Evolutionary conservation across 2,113 vertebrate species (phyloP).

Genomic region (Coracopsis vasa): DNA sequence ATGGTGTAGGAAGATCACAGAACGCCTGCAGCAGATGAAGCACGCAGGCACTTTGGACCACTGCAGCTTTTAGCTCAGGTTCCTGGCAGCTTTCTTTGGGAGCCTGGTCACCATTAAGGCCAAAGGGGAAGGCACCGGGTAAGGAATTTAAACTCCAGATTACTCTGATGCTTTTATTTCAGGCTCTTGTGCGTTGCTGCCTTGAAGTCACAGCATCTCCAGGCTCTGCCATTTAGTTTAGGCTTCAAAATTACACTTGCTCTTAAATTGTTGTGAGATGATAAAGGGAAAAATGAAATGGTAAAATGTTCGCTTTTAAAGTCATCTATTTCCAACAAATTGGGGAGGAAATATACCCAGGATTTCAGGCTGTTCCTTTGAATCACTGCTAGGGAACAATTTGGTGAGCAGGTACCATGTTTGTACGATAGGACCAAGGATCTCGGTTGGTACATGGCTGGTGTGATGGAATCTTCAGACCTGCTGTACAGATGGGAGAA

Average conservation of each 20-base stretch:
- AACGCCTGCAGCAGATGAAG: not conserved
- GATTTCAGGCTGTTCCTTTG: not conserved
- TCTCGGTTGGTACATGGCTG: rapidly evolving
- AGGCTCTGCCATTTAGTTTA: not conserved
- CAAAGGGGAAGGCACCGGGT: not conserved
- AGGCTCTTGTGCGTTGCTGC: not conserved
- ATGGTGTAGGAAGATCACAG: not conserved
- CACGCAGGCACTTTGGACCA: not conserved
- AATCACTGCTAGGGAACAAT: not conserved
- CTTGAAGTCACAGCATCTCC: not conserved
- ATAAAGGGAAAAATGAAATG: not conserved
- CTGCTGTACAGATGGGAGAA: not conserved
- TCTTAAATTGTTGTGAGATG: not conserved
- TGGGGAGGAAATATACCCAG: not conserved
- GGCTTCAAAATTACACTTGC: not conserved
- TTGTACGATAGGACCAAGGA: not conserved
- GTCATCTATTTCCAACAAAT: not conserved
- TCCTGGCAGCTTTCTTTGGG: not conserved
- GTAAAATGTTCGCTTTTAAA: not conserved
- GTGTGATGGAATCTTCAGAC: not conserved
- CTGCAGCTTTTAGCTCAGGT: not conserved
- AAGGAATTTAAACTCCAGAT: not conserved
- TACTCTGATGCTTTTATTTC: not conserved
- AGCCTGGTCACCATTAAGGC: not conserved
- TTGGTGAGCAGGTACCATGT: not conserved